These are phyloP conservation scores for Loxodonta africana DNA, from an alignment of 2,113 vertebrate genomes.

Conservation along the genomic window DNA sequence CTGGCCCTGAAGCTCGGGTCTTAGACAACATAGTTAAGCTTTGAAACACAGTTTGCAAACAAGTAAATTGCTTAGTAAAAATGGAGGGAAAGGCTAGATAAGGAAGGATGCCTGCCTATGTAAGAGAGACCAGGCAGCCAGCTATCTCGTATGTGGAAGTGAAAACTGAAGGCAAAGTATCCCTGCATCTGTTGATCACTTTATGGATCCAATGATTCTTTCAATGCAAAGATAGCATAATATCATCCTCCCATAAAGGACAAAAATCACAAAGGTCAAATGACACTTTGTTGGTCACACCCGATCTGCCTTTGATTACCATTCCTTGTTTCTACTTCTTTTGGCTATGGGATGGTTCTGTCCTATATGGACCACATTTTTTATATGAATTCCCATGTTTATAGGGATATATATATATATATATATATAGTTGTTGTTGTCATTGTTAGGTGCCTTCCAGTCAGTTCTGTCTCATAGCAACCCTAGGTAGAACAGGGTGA, in stretches of 20 bases:
- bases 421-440: no score
- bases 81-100: neutral
- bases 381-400: neutral
- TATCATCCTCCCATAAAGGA: neutral
- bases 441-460: no score
- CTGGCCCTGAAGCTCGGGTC: neutral
- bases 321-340: neutral
- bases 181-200: neutral
- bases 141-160: neutral
- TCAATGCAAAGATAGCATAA: neutral
- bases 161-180: neutral
- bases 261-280: neutral
- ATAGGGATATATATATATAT: neutral
- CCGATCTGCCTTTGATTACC: neutral
- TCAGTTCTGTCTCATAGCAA: no score
- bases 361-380: neutral
- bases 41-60: neutral
- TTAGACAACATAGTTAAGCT: neutral
- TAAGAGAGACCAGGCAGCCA: neutral
- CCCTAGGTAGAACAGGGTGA: no score
- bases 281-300: neutral
- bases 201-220: neutral
- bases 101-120: neutral
- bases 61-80: neutral
- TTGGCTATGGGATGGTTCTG: neutral